Base-by-base conservation (phyloP, 2,888 invertebrate genomes). In the Drepana falcataria region DNA sequence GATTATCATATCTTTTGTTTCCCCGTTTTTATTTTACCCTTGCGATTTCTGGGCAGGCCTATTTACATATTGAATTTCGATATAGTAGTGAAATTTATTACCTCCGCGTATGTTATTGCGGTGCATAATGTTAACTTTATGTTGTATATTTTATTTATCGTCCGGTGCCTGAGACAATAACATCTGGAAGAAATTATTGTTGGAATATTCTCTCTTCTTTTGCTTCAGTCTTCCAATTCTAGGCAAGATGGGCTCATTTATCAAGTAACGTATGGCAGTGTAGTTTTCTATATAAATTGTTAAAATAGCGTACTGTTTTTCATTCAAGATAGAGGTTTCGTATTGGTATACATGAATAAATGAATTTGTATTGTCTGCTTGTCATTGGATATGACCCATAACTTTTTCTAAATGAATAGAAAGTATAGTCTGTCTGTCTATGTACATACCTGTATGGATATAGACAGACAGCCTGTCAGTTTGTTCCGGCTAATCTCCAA, bases 41-140 rank as follows among this genome's bases (percentile, higher is more conserved):
- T 75, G 87, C 78, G 88, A 84, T 86, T 85, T 79, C 71, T 75
- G 74, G 77, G 78, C 77, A 73, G 63, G 65, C 64, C 67, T 70
- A 86, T 89, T 88, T 88, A 77, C 84, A 87, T 89, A 88, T 87
- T 79, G 88, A 81, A 86, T 88, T 85, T 65, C 82, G 80, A 87
- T 89, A 83, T 83, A 82, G 77, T 75, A 75, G 71, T 77, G 70
- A 81, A 85, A 85, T 87, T 85, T 88, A 87, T 87, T 80, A 80
- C 81, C 69, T 72, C 73, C 75, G 68, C 64, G 73, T 74, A 77
- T 75, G 71, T 64, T 77, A 79, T 77, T 76, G 70, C 74, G 65
- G 66, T 73, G 77, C 73, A 77, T 79, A 79, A 77, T 79, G 74
- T 77, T 74, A 65, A 62, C 64, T 75, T 66, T 70, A 65, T 71